Evolutionary conservation across 2,888 invertebrate genomes (phyloP).

Genomic region (Heteropelma amictum): DNA sequence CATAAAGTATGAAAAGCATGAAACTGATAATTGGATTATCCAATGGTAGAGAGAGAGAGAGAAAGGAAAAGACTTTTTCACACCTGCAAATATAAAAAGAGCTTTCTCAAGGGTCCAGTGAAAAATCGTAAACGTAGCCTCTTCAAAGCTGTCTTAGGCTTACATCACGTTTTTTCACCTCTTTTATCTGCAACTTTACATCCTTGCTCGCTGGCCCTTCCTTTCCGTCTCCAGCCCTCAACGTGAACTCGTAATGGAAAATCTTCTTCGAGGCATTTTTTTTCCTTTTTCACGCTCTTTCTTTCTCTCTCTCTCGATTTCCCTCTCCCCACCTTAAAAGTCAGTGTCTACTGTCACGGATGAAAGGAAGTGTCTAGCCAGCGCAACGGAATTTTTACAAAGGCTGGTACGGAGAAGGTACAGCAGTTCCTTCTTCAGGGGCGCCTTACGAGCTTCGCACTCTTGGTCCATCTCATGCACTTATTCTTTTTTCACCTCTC

Average conservation of each 20-base stretch:
- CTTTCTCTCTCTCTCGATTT: no score
- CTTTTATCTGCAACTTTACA: slow-evolving; percentile 14
- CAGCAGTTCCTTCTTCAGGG: slow-evolving; percentile 67
- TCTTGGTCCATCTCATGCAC: slow-evolving; percentile 56
- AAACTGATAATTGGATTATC: no score
- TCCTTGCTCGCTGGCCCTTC: slow-evolving; percentile 15
- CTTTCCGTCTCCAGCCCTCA: slow-evolving; percentile 26
- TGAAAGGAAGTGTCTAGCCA: slow-evolving; percentile 75
- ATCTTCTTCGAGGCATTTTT: slow-evolving; percentile 51
- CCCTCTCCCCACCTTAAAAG: slow-evolving; percentile 59
- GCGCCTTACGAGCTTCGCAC: slow-evolving; percentile 63
- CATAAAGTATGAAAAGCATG: neutral
- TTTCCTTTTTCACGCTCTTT: no score
- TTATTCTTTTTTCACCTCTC: slow-evolving; percentile 48
- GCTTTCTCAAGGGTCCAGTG: slow-evolving; percentile 41
- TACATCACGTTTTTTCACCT: slow-evolving; percentile 3
- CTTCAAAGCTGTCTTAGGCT: slow-evolving; percentile 16
- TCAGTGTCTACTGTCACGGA: slow-evolving; percentile 65
- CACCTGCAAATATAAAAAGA: slow-evolving; percentile 1
- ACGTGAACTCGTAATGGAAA: slow-evolving; percentile 36
- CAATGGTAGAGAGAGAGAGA: neutral
- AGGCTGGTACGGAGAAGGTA: slow-evolving; percentile 64
- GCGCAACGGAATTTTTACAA: slow-evolving; percentile 73
- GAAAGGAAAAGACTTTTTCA: neutral
- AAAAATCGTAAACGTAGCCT: slow-evolving; percentile 56